These are phyloP conservation scores for Shargacucullia verbasci DNA, from an alignment of 2,888 invertebrate species.

Conservation along the genomic window DNA sequence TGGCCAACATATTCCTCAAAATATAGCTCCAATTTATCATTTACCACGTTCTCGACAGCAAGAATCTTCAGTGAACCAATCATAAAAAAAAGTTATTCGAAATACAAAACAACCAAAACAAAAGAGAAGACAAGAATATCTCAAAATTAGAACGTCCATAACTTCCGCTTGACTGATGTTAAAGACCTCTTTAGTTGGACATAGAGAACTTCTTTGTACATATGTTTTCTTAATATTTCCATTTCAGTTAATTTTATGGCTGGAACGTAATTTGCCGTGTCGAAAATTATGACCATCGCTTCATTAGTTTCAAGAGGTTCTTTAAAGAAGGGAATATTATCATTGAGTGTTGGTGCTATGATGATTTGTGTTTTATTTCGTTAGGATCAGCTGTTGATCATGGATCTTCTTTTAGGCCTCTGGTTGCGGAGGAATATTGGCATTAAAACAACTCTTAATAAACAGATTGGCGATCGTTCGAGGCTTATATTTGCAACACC, in stretches of 20 bases:
- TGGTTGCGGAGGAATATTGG: too few relatives aligned
- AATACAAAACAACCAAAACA: slow-evolving; percentile 16
- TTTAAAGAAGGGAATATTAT: background rate
- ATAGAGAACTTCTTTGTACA: slow-evolving; percentile 23
- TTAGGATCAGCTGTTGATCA: too few relatives aligned
- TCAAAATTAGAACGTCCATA: slow-evolving; percentile 40
- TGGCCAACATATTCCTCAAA: too few relatives aligned
- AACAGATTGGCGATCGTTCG: too few relatives aligned
- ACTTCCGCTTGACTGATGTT: slow-evolving; percentile 36
- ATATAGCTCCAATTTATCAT: too few relatives aligned
- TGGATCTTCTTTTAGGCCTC: too few relatives aligned
- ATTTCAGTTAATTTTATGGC: slow-evolving; percentile 21
- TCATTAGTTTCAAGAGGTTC: slow-evolving; percentile 17
- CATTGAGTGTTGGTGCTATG: background rate
- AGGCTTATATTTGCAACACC: too few relatives aligned
- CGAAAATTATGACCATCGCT: background rate
- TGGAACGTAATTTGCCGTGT: slow-evolving; percentile 21
- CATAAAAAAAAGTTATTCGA: background rate
- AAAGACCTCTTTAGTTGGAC: slow-evolving; percentile 31
- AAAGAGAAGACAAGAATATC: slow-evolving; percentile 9
- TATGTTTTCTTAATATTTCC: slow-evolving; percentile 15
- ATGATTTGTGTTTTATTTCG: too few relatives aligned
- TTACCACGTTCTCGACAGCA: too few relatives aligned
- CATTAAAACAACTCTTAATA: too few relatives aligned
- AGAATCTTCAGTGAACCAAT: too few relatives aligned